Percentiles rank a stretch among this genome's conserved stretches.
These are phyloP conservation scores for Stegodyphus mimosarum DNA, from an alignment of 1,140 invertebrate genomes.

Conservation along the genomic window DNA sequence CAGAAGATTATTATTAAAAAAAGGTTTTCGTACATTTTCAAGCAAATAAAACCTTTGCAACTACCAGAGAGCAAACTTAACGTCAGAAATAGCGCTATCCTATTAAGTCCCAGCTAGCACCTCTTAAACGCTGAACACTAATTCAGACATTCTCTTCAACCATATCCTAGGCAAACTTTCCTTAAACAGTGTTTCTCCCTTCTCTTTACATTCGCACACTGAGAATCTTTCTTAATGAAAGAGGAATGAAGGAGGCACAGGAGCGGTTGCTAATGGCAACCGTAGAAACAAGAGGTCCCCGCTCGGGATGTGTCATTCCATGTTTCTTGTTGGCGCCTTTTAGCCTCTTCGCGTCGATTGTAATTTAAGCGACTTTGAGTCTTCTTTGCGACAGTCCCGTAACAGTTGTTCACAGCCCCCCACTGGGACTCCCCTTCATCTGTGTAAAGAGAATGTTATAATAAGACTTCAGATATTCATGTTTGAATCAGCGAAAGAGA, in stretches of 20 bases:
- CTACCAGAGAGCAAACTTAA: no score
- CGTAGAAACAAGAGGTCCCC: not conserved
- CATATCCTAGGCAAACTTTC: slow-evolving; percentile 4
- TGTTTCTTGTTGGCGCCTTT: slow-evolving; percentile 9
- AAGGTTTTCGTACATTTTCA: no score
- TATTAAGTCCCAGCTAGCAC: not conserved
- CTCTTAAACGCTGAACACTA: slow-evolving; percentile 6
- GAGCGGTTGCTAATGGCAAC: slow-evolving; percentile 7
- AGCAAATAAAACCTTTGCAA: no score
- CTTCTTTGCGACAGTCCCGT: not conserved
- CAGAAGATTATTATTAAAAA: no score
- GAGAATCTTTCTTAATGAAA: slow-evolving; percentile 20
- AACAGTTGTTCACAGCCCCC: not conserved
- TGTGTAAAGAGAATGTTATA: no score
- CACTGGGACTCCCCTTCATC: not conserved
- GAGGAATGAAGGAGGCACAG: not conserved
- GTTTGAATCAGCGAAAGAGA: no score
- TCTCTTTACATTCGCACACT: not conserved
- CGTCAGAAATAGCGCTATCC: not conserved
- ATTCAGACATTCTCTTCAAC: slow-evolving; percentile 9
- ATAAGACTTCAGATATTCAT: no score
- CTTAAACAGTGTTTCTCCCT: slow-evolving; percentile 7
- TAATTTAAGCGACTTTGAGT: not conserved
- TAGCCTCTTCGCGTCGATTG: not conserved
- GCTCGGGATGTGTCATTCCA: not conserved